Percentiles rank a stretch among this genome's conserved stretches.
These are phyloP conservation scores for Onthophagus sagittarius DNA, from an alignment of 2,888 invertebrate genomes.

Conservation along the genomic window DNA sequence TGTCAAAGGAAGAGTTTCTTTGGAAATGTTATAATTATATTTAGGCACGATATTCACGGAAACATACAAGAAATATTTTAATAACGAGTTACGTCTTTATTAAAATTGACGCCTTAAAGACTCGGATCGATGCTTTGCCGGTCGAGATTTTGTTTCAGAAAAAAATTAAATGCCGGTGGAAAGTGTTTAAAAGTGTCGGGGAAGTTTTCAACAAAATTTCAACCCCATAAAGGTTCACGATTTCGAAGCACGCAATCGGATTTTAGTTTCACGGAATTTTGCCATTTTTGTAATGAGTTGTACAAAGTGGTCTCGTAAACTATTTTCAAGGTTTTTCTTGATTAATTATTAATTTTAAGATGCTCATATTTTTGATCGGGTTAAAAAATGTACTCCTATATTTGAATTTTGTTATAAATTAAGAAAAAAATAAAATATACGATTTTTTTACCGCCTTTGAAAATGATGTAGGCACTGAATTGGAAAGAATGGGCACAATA, in stretches of 20 bases:
- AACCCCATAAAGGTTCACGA: background rate
- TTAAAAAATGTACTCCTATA: too few relatives aligned
- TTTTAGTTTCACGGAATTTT: background rate
- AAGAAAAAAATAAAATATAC: too few relatives aligned
- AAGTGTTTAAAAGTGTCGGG: background rate
- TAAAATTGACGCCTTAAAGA: too few relatives aligned
- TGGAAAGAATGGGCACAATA: too few relatives aligned
- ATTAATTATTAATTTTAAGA: background rate
- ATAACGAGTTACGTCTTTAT: too few relatives aligned
- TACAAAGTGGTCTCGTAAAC: background rate
- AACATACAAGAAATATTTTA: too few relatives aligned
- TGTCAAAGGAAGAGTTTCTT: conserved; percentile 5
- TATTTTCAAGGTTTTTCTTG: background rate
- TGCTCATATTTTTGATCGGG: too few relatives aligned
- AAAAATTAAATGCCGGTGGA: background rate
- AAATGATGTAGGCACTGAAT: too few relatives aligned
- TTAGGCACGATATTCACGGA: background rate
- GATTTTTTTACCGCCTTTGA: too few relatives aligned
- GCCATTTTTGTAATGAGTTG: background rate
- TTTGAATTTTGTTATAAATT: too few relatives aligned
- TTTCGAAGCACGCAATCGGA: background rate
- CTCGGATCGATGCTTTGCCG: too few relatives aligned
- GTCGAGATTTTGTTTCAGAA: background rate
- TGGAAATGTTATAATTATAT: background rate
- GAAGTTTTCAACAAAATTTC: background rate